phyloP scores from a whole-genome alignment of 53 echinoderm and acorn worm species.

The Holothuria leucospilota region DNA sequence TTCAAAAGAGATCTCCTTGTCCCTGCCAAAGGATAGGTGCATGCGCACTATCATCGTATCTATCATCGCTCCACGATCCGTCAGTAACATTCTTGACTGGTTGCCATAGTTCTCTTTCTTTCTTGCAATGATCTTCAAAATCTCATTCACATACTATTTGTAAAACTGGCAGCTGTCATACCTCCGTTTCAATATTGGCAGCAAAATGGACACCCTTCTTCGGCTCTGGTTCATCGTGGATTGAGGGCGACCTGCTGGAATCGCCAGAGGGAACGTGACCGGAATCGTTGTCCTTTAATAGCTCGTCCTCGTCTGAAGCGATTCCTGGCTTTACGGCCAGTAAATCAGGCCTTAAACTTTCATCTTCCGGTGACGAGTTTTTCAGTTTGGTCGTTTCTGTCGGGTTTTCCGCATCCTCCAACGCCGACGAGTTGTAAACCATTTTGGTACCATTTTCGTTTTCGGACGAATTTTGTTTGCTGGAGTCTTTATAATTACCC shows the following conservation, averaged over 20 bases:
- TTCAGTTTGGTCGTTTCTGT: slow-evolving; percentile 24
- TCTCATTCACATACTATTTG: too few species aligned
- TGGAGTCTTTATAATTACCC: background rate
- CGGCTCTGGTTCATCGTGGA: background rate
- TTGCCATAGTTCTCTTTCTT: too few species aligned
- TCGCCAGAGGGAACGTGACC: slow-evolving; percentile 2
- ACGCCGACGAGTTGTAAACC: background rate
- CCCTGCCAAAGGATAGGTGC: too few species aligned
- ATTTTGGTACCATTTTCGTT: background rate
- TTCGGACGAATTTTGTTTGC: background rate
- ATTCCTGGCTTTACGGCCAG: background rate
- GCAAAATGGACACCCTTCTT: slow-evolving; percentile 49
- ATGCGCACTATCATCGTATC: too few species aligned
- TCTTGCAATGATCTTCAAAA: too few species aligned
- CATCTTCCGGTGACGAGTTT: background rate
- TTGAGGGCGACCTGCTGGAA: background rate
- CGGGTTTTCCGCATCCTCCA: background rate
- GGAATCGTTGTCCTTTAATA: slow-evolving; percentile 1
- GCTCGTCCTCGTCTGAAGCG: slow-evolving; percentile 16
- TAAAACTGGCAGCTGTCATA: slow-evolving; percentile 31
- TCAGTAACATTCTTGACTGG: too few species aligned
- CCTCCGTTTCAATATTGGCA: slow-evolving; percentile 77
- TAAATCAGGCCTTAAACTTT: background rate
- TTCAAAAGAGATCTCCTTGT: too few species aligned
- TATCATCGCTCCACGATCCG: too few species aligned